A percentile compares a stretch with the other conserved stretches of the same genome.
phyloP scores from a whole-genome alignment of 2,113 vertebrate genomes.

The Rhabdomys dilectus region DNA sequence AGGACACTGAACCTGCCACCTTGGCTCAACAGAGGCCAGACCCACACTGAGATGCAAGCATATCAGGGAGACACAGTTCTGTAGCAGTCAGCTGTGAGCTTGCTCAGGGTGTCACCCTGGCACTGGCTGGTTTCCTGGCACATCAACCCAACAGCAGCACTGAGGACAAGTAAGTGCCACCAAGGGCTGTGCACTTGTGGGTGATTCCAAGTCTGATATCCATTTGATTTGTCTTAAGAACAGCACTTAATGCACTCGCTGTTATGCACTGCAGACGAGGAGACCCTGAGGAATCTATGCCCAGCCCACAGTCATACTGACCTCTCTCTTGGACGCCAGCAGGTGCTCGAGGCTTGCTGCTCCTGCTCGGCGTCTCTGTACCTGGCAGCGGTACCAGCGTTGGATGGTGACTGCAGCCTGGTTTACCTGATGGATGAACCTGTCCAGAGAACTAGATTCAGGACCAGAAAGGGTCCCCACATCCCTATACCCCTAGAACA shows the following conservation, averaged over 20 bases:
- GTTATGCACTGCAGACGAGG: rapidly evolving
- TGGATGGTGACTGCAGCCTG: slow-evolving; percentile 94
- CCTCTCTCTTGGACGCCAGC: slow-evolving; percentile 90
- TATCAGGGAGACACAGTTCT: rapidly evolving
- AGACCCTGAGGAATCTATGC: neutral
- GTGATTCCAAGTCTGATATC: neutral
- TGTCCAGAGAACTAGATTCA: slow-evolving; percentile 67
- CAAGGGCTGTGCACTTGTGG: rapidly evolving
- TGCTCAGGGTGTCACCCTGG: rapidly evolving
- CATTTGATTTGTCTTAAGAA: neutral
- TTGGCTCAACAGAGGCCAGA: neutral
- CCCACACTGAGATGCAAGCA: rapidly evolving
- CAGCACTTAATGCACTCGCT: neutral
- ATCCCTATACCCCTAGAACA: neutral
- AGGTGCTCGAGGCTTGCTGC: slow-evolving; percentile 84
- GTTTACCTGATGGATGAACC: slow-evolving; percentile 96
- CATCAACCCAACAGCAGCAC: neutral
- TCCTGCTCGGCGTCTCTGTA: slow-evolving; percentile 77
- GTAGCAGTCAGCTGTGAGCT: neutral
- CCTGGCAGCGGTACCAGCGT: slow-evolving; percentile 93
- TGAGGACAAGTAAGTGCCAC: neutral
- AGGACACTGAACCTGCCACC: neutral
- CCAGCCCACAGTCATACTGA: slow-evolving; percentile 63
- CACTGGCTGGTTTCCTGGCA: neutral
- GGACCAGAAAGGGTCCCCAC: rapidly evolving